Conservation (phyloP, 2,888 invertebrate genomes). For the Drosophila austrosaltans region DNA sequence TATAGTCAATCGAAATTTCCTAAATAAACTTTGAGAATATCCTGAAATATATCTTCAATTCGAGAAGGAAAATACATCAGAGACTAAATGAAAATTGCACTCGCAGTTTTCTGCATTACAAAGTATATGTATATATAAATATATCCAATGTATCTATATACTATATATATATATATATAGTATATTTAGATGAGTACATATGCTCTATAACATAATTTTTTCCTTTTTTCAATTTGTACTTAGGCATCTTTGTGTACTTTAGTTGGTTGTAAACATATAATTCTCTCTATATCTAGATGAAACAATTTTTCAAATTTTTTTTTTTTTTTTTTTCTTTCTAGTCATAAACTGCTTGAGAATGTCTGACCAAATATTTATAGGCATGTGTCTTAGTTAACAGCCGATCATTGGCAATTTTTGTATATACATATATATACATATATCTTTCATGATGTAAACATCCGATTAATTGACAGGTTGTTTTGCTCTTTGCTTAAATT, state of each 20-base stretch:
- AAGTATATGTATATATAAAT: no score
- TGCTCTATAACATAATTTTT: no score
- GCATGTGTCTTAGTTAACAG: neutral
- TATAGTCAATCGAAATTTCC: no score
- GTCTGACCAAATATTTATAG: constrained; percentile 17
- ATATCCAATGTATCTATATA: no score
- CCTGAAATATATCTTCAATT: no score
- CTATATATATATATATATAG: no score
- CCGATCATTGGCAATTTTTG: neutral
- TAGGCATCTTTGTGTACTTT: neutral
- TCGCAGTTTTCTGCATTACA: no score
- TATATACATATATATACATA: neutral
- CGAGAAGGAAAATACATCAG: no score
- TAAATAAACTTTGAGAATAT: no score
- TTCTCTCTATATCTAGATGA: neutral
- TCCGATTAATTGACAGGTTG: constrained; percentile 15
- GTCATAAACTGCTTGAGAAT: constrained; percentile 11
- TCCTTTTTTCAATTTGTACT: neutral
- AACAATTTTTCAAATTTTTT: neutral
- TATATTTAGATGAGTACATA: no score
- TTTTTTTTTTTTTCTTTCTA: neutral
- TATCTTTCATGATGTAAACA: constrained; percentile 16
- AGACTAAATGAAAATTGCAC: no score
- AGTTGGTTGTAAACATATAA: neutral
- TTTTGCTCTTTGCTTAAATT: constrained; percentile 10